A percentile compares a stretch with the other conserved stretches of the same genome.
These are phyloP conservation scores for Phalangium opilio DNA, from an alignment of 2,888 invertebrate genomes.

Conservation along the genomic window DNA sequence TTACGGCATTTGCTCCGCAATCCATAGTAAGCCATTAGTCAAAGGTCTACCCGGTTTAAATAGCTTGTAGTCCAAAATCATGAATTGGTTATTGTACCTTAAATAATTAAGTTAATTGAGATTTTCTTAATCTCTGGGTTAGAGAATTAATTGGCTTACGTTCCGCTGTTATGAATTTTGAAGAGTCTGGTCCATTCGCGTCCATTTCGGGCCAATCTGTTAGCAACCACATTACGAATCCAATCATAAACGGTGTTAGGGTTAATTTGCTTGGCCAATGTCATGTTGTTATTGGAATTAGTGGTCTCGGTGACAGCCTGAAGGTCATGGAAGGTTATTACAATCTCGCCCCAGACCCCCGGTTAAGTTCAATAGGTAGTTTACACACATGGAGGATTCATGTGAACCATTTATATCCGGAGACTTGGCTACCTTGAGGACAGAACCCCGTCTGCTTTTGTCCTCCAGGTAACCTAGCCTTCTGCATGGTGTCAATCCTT, in stretches of 20 bases:
- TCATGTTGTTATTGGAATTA: slow-evolving; percentile 54
- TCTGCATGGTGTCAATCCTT: no score
- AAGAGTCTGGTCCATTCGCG: slow-evolving; percentile 56
- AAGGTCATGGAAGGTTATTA: slow-evolving; percentile 1
- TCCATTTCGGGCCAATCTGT: slow-evolving; percentile 55
- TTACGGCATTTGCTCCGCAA: slow-evolving; percentile 56
- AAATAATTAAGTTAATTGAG: not conserved
- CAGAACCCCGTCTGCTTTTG: no score
- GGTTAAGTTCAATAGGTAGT: no score
- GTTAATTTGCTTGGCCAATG: slow-evolving; percentile 51
- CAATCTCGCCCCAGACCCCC: no score
- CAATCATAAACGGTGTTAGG: slow-evolving; percentile 52
- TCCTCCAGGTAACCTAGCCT: no score
- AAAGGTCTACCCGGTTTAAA: slow-evolving; percentile 38
- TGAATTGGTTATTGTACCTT: slow-evolving; percentile 70
- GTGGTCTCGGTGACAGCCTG: slow-evolving; percentile 56
- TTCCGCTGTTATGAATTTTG: slow-evolving; percentile 54
- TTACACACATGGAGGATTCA: no score
- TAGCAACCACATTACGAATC: slow-evolving; percentile 63
- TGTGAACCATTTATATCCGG: no score
- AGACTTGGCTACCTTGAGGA: no score
- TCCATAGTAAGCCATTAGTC: slow-evolving; percentile 42
- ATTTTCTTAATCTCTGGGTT: no score
- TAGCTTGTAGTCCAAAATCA: slow-evolving; percentile 54
- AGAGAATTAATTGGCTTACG: slow-evolving; percentile 30